Conservation (phyloP, 2,113 vertebrate species). For the Engraulis encrasicolus region DNA sequence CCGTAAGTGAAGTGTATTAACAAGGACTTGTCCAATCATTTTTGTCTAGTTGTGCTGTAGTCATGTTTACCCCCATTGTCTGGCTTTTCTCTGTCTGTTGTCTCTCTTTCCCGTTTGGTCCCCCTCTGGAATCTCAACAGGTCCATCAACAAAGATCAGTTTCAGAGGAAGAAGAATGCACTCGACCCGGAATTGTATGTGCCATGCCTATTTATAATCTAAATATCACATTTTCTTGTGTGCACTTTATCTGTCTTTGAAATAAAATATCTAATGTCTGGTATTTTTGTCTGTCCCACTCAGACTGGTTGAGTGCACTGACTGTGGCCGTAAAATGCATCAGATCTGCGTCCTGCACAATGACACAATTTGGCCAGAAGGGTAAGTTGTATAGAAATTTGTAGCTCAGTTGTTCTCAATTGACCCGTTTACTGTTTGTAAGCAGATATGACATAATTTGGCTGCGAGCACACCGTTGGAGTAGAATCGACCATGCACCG, state of each 20-base stretch:
- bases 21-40: neutral
- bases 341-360: conserved; percentile 98
- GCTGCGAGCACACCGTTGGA: no score
- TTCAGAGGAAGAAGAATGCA: conserved; percentile 96
- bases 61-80: neutral
- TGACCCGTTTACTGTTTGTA: no score
- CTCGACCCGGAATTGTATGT: conserved; percentile 97
- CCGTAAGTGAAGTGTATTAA: neutral
- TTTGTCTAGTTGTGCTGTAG: neutral
- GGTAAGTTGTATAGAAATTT: conserved; percentile 83
- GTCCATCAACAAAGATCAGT: conserved; percentile 98
- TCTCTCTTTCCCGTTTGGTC: neutral
- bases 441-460: no score
- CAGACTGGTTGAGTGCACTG: conserved; percentile 95
- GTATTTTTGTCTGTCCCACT: conserved; percentile 44
- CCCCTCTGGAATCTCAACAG: no score
- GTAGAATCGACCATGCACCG: no score
- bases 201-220: no score
- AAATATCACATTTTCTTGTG: neutral
- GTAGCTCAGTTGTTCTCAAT: no score
- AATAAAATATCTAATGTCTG: no score
- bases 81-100: conserved; percentile 19
- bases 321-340: conserved; percentile 98
- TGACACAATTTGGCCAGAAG: conserved; percentile 94
- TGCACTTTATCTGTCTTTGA: neutral